These are phyloP conservation scores for Lucinisca nassula DNA, from an alignment of 2,888 invertebrate genomes.

Conservation along the genomic window DNA sequence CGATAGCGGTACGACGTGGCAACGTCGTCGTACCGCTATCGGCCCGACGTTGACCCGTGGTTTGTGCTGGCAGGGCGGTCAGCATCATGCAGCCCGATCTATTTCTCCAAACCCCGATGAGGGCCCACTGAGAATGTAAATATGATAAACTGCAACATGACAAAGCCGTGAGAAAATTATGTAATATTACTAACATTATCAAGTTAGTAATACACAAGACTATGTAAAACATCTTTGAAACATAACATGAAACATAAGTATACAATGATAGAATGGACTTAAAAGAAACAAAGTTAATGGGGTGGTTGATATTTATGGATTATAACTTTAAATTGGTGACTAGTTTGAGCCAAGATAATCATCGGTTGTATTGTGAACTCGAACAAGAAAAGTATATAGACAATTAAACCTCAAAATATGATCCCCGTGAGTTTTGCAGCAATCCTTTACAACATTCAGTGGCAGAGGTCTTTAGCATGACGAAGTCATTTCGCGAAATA, in stretches of 20 bases:
- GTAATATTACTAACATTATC: not conserved
- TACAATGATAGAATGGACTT: not conserved
- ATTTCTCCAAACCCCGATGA: too few species aligned
- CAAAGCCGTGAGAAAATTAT: too few species aligned
- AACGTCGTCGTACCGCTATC: too few species aligned
- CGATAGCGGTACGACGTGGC: too few species aligned
- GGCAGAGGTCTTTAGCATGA: not conserved
- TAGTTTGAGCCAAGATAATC: constrained; percentile 2
- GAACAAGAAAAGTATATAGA: constrained; percentile 11
- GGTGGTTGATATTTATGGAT: not conserved
- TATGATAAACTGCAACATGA: too few species aligned
- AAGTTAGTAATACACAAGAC: not conserved
- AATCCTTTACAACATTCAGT: not conserved
- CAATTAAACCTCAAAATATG: constrained; percentile 9
- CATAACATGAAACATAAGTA: not conserved
- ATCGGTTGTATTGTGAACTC: constrained; percentile 3
- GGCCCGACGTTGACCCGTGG: too few species aligned
- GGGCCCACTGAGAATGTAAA: too few species aligned
- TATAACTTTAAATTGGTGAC: not conserved
- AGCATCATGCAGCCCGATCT: too few species aligned
- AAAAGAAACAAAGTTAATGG: not conserved
- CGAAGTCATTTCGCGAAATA: not conserved
- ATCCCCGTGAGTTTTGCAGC: constrained; percentile 15
- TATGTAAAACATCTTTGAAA: not conserved
- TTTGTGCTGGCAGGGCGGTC: too few species aligned